Percentiles rank a stretch among this genome's conserved stretches.
Evolutionary conservation across 2,113 vertebrate species (phyloP).

Genomic region (Desmodus rotundus): DNA sequence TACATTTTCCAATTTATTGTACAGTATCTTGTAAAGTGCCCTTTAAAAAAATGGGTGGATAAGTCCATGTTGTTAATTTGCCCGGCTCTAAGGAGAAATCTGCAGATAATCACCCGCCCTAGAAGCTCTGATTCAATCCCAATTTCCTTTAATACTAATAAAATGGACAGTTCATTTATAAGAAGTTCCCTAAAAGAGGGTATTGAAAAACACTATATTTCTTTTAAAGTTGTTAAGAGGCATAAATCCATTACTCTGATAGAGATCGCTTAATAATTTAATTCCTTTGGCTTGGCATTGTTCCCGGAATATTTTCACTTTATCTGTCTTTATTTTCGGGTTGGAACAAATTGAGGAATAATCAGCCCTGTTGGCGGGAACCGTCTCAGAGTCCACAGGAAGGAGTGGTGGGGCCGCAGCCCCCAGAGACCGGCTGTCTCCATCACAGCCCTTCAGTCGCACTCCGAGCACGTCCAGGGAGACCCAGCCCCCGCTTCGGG

Average conservation of each 20-base stretch:
- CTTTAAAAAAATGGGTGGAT: constrained; percentile 71
- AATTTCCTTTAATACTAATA: constrained; percentile 76
- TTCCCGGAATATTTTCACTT: constrained; percentile 80
- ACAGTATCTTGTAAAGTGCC: constrained; percentile 75
- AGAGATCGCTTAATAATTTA: constrained; percentile 79
- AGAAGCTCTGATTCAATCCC: constrained; percentile 45
- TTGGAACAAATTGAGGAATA: constrained; percentile 75
- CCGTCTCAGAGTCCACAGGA: neutral
- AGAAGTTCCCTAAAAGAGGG: constrained; percentile 70
- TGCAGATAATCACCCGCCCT: constrained; percentile 63
- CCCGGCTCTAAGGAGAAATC: constrained; percentile 70
- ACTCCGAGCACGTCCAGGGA: accelerated
- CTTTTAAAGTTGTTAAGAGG: constrained; percentile 79
- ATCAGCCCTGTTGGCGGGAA: constrained; percentile 46
- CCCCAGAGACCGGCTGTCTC: accelerated
- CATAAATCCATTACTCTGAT: constrained; percentile 80
- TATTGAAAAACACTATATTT: constrained; percentile 67
- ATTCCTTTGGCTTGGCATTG: constrained; percentile 78
- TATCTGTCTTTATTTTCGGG: constrained; percentile 82
- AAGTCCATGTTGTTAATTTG: constrained; percentile 76
- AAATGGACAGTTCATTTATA: constrained; percentile 73
- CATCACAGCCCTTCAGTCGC: accelerated
- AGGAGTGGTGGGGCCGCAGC: accelerated
- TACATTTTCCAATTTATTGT: constrained; percentile 72
- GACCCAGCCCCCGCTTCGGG: neutral